These are phyloP conservation scores for Mechanitis messenoides DNA, from an alignment of 2,888 invertebrate species.

Conservation along the genomic window DNA sequence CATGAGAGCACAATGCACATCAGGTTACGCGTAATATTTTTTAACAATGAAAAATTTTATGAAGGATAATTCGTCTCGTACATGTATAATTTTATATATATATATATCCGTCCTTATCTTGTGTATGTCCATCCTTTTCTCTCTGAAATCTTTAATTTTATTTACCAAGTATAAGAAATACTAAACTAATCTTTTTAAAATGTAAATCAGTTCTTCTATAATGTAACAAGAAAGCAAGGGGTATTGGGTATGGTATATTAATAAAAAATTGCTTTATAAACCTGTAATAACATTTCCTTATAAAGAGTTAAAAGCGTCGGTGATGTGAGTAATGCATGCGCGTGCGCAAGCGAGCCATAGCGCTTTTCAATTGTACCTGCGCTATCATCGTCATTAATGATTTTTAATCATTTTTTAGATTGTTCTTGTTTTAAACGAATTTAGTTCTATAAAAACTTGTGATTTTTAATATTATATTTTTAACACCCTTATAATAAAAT, in stretches of 20 bases:
- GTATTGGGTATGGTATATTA: background rate
- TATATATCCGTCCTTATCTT: no score
- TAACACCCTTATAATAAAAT: no score
- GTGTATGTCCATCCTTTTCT: no score
- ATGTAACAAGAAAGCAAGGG: constrained; percentile 1
- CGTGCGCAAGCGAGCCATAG: background rate
- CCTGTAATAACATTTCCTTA: background rate
- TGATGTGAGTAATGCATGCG: constrained; percentile 3
- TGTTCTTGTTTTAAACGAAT: no score
- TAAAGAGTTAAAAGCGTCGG: constrained; percentile 1
- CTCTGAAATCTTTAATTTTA: no score
- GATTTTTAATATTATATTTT: no score
- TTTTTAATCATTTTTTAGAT: background rate
- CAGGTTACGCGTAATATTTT: background rate
- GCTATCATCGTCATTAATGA: background rate
- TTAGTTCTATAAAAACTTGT: no score
- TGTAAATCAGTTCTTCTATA: background rate
- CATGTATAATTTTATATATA: no score
- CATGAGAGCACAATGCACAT: background rate
- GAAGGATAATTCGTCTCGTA: no score
- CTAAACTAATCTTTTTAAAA: no score
- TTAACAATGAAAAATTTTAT: background rate
- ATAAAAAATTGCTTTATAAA: background rate
- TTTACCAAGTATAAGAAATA: no score
- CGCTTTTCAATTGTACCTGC: background rate